Evolutionary conservation across 2,113 vertebrate genomes (phyloP), one percentile per base, ranked within the genome.

Genomic region (Chlorocebus sabaeus): DNA sequence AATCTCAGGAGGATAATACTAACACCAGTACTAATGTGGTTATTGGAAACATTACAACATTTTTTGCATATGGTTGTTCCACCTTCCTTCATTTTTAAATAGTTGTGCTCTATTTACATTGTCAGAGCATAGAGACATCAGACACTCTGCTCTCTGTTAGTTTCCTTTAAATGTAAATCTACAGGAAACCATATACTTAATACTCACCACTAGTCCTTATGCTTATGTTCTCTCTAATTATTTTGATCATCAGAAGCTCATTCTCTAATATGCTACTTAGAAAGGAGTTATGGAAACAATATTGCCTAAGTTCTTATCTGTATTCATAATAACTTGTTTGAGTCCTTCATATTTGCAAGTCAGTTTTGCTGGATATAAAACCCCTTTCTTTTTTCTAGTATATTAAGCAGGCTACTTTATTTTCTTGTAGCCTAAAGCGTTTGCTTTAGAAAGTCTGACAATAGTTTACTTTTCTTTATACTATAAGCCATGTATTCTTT

Each of bases 281-380:
- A 90, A 52, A 81, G 57, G 17, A 87, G 4, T 84, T 22, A 17
- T 6, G 80, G 45, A 13, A 70, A 35, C 22, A 50, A 43, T 32
- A 45, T 32, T 85, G 18, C 43, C 48, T 32, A 1, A 8, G 8
- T 70, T 76, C 11, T 90, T 50, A 9, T 22, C n/a, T 76, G 0
- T n/a, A 32, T 68, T 13, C 14, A 4, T 59, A 27, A 12, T 10
- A 35, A 11, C 52, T 68, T 52, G 32, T 52, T 38, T 93, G 59
- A 87, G 16, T 3, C 5, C 8, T 78, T 90, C 68, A 59, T 40
- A 73, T 25, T 67, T 93, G 25, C 10, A 93, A 57, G 93, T 86
- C 84, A 97, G 45, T 94, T 97, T 97, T 95, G 84, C 89, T 96
- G 86, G 81, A n/a, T 95, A 97, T 89, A 94, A 97, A 97, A 97